These are phyloP conservation scores for Archaeoteleia sp. DNA, from an alignment of 2,888 invertebrate genomes.

Conservation along the genomic window DNA sequence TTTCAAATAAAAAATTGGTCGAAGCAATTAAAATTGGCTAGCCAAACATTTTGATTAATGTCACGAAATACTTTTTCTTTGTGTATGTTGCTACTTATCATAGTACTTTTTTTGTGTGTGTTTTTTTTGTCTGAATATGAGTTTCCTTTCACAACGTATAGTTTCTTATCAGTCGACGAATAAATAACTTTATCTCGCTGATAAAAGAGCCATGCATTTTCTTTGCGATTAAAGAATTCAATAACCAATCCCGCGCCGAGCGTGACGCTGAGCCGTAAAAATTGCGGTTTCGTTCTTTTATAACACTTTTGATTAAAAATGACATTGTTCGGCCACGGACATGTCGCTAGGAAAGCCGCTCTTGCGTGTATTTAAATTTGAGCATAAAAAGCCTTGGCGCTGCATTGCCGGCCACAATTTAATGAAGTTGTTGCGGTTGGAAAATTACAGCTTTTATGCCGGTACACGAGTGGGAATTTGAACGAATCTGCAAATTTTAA, in stretches of 20 bases:
- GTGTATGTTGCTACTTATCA: no score
- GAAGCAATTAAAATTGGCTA: no score
- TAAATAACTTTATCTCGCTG: slow-evolving; percentile 19
- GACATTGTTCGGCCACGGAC: slow-evolving; percentile 34
- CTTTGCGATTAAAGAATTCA: slow-evolving; percentile 35
- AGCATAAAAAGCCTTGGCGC: slow-evolving; percentile 30
- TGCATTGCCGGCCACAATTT: slow-evolving; percentile 36
- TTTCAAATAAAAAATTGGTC: no score
- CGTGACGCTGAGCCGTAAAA: slow-evolving; percentile 27
- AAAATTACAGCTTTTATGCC: slow-evolving; percentile 37
- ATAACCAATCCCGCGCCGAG: slow-evolving; percentile 32
- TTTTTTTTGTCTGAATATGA: no score
- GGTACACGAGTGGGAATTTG: slow-evolving; percentile 16
- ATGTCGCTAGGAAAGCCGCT: slow-evolving; percentile 34
- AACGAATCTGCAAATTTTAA: slow-evolving; percentile 41
- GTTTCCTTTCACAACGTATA: slow-evolving; percentile 1
- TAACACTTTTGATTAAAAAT: slow-evolving; percentile 44
- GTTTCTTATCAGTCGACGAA: slow-evolving; percentile 4
- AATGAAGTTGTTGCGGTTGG: slow-evolving; percentile 48
- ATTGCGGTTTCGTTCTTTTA: slow-evolving; percentile 32
- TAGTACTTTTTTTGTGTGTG: no score
- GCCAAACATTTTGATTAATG: no score
- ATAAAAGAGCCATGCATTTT: slow-evolving; percentile 33
- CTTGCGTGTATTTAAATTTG: slow-evolving; percentile 41
- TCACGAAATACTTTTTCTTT: no score